These are phyloP conservation scores for Trypoxylus dichotomus DNA, from an alignment of 1,140 invertebrate species.

Conservation along the genomic window DNA sequence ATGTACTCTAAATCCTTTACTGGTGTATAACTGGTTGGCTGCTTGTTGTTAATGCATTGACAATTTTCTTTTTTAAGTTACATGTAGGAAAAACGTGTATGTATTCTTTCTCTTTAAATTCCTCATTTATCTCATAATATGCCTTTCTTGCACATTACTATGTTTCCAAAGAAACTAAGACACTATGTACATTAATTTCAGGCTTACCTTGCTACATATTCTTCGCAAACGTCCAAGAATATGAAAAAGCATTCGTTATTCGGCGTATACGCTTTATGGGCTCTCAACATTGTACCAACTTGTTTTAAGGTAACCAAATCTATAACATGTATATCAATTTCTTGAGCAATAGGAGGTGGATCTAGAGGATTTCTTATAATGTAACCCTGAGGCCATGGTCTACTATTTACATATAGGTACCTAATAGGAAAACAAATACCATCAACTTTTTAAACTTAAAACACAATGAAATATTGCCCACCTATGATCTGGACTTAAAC, in stretches of 20 bases:
- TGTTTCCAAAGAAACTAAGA: too few species aligned
- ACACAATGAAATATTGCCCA: constrained; percentile 45
- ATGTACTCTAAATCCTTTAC: too few species aligned
- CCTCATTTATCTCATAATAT: too few species aligned
- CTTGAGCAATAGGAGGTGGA: constrained; percentile 87
- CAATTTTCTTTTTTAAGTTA: too few species aligned
- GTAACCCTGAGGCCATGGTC: constrained; percentile 83
- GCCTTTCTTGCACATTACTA: too few species aligned
- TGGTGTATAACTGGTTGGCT: too few species aligned
- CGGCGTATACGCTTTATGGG: constrained; percentile 84
- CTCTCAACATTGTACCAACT: constrained; percentile 80
- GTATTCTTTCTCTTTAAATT: too few species aligned
- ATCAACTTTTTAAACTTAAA: constrained; percentile 6
- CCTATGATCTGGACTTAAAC: constrained; percentile 84
- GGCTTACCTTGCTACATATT: constrained; percentile 82
- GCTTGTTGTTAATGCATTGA: too few species aligned
- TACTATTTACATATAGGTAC: constrained; percentile 84
- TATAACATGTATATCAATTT: constrained; percentile 90
- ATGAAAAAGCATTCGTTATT: constrained; percentile 91
- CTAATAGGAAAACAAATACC: constrained; percentile 52
- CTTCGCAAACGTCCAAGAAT: constrained; percentile 82
- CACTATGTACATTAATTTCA: background rate
- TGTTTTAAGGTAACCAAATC: constrained; percentile 77
- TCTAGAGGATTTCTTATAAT: constrained; percentile 76
- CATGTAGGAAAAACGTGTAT: too few species aligned